Evolutionary conservation across 1,140 invertebrate genomes (phyloP), one percentile per base, ranked within the genome.

Genomic region (Steinernema khuongi): DNA sequence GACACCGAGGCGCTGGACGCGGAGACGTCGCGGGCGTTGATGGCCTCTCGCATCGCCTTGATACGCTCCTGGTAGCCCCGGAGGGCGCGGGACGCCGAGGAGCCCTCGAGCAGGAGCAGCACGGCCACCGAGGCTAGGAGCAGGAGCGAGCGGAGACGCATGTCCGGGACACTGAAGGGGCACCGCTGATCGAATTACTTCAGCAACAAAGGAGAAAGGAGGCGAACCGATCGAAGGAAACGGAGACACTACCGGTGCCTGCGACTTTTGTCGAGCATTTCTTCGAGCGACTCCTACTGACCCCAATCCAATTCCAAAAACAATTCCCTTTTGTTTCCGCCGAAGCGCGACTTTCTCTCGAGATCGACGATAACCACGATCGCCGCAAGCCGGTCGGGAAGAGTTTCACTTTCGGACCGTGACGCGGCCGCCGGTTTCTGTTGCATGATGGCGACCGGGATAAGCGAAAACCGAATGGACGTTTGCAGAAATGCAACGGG

Each of bases 1-100:
- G 50, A 2, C 14, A 60, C 50, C 50, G 36, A 41, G 36, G n/a
- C 7, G 36, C 7, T n/a, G 7, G 50, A 60, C 19, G 50, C 4
- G 7, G 50, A 60, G 4, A 22, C 4, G 4, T 60, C 50, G 19
- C 50, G 50, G 11, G 11, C 50, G 50, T 60, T 60, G 50, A 60
- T 60, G 7, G 50, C 50, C 19, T 60, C 50, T 26, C 50, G 50
- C 50, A 60, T 60, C 19, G 50, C 50, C 19, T 60, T 60, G 50
- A 60, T 60, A 4, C 50, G 50, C 19, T 60, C 50, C 4, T 60
- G 50, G 22, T 60, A 60, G 50, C 50, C 50, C 2, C 50, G 11
- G 50, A 60, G 50, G 19, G 50, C 50, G 22, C 50, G 50, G 50
- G 50, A 60, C 4, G 50, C 36, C 36, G 7, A n/a, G 7, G 36